Percentiles rank a stretch among this genome's conserved stretches.
Evolutionary conservation across 2,797 vertebrate genomes (phyloP).

Genomic region (Ctenopoma multispine): DNA sequence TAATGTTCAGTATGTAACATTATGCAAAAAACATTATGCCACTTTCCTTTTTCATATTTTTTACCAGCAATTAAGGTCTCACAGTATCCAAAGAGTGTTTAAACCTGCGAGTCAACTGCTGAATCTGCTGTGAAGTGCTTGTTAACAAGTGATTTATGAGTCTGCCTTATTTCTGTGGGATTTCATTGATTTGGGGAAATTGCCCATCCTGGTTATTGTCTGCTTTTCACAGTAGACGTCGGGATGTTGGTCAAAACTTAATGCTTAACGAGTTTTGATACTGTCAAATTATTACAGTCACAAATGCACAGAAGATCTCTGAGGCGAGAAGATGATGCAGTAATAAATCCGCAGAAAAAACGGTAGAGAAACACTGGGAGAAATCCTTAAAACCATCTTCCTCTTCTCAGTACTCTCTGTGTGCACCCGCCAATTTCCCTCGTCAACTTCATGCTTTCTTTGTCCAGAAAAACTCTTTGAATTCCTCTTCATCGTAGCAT

Average conservation of each 20-base stretch:
- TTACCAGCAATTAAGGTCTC: conserved; percentile 41
- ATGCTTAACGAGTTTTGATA: conserved; percentile 63
- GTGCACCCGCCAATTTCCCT: conserved; percentile 54
- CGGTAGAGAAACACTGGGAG: conserved; percentile 9
- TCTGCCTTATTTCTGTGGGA: conserved; percentile 67
- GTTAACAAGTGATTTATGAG: conserved; percentile 75
- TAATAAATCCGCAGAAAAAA: conserved; percentile 16
- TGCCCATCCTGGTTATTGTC: conserved; percentile 62
- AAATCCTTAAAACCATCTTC: conserved; percentile 37
- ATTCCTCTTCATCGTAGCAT: conserved; percentile 40
- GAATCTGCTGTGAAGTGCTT: conserved; percentile 63
- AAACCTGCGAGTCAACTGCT: conserved; percentile 51
- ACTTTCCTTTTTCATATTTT: conserved; percentile 31
- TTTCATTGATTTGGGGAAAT: conserved; percentile 78
- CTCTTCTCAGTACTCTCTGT: conserved; percentile 25
- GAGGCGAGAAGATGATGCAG: conserved; percentile 13
- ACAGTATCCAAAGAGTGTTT: conserved; percentile 42
- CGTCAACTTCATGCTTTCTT: conserved; percentile 54
- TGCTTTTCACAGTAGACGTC: conserved; percentile 58
- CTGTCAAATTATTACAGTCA: conserved; percentile 50
- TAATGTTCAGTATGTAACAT: neutral
- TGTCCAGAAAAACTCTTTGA: conserved; percentile 44
- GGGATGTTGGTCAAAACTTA: conserved; percentile 64
- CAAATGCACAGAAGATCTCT: neutral
- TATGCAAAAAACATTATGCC: conserved; percentile 1